Evolutionary conservation across 1,140 invertebrate genomes (phyloP).

Genomic region (Drosophila carrolli): DNA sequence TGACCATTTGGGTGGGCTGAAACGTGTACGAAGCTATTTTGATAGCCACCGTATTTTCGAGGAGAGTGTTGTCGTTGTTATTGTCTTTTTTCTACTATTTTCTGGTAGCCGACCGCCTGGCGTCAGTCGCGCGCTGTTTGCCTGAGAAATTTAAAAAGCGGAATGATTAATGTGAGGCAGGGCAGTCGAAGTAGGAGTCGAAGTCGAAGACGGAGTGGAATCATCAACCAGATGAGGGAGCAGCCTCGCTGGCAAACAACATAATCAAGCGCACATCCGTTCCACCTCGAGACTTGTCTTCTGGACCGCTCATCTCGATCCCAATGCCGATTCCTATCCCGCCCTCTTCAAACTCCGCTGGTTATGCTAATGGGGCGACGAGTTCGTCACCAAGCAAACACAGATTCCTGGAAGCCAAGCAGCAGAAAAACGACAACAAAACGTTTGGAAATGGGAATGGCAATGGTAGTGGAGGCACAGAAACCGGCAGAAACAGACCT

Average conservation of each 20-base stretch:
- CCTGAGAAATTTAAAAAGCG: slow-evolving; percentile 49
- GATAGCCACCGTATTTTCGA: slow-evolving; percentile 69
- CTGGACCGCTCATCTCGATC: not conserved
- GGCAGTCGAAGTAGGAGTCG: slow-evolving; percentile 18
- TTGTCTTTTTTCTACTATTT: not conserved
- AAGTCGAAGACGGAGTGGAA: slow-evolving; percentile 17
- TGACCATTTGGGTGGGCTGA: slow-evolving; percentile 78
- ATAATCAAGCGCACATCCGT: slow-evolving; percentile 80
- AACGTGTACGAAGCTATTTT: slow-evolving; percentile 75
- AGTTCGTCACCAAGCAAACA: slow-evolving; percentile 67
- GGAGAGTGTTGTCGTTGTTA: slow-evolving; percentile 18
- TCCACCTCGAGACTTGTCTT: slow-evolving; percentile 8
- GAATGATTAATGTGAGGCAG: slow-evolving; percentile 76
- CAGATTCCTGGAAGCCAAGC: slow-evolving; percentile 66
- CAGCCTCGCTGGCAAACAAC: slow-evolving; percentile 61
- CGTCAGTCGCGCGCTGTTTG: slow-evolving; percentile 66
- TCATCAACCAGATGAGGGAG: slow-evolving; percentile 21
- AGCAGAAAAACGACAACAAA: slow-evolving; percentile 47
- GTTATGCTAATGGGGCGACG: slow-evolving; percentile 74
- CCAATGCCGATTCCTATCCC: not conserved
- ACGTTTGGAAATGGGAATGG: slow-evolving; percentile 11
- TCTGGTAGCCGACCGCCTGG: slow-evolving; percentile 41
- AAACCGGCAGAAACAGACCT: slow-evolving; percentile 21
- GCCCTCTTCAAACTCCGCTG: slow-evolving; percentile 3
- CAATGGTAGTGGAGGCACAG: slow-evolving; percentile 11